Conservation (phyloP, 2,113 vertebrate species). For the Corythornis madagascariensis region DNA sequence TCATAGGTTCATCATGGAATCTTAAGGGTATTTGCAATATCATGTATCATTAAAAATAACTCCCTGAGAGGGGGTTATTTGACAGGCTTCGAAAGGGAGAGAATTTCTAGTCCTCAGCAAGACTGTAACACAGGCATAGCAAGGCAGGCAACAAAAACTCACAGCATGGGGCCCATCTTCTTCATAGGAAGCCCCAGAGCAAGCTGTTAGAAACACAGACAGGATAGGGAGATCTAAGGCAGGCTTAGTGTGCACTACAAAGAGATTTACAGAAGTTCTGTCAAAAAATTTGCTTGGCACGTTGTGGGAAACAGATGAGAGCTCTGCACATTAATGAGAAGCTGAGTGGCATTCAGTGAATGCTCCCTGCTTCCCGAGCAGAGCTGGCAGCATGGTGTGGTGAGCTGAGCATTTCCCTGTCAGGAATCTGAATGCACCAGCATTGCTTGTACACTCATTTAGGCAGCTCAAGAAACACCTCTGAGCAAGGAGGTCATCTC, state of each 20-base stretch:
- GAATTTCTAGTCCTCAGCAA: not conserved
- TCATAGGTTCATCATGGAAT: not conserved
- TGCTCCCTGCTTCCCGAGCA: not conserved
- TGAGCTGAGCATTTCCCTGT: rapidly evolving
- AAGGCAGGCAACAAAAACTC: not conserved
- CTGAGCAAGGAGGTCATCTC: not conserved
- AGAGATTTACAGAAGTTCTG: not conserved
- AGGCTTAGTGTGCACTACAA: not conserved
- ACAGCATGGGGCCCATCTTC: not conserved
- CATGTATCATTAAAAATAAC: not conserved
- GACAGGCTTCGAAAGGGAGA: not conserved
- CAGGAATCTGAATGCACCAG: not conserved
- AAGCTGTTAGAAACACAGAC: not conserved
- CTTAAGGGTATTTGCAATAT: not conserved
- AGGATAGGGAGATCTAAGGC: not conserved
- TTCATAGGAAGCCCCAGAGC: not conserved
- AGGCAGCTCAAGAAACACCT: not conserved
- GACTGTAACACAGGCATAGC: rapidly evolving
- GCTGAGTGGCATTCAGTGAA: not conserved
- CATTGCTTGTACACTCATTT: not conserved
- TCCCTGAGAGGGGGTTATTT: not conserved
- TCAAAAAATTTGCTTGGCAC: not conserved
- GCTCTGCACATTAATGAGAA: not conserved
- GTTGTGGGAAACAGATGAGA: not conserved
- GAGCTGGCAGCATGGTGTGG: not conserved